Evolutionary conservation across 1,140 invertebrate genomes (phyloP), one percentile per base, ranked within the genome.

Genomic region (Megalopta genalis): DNA sequence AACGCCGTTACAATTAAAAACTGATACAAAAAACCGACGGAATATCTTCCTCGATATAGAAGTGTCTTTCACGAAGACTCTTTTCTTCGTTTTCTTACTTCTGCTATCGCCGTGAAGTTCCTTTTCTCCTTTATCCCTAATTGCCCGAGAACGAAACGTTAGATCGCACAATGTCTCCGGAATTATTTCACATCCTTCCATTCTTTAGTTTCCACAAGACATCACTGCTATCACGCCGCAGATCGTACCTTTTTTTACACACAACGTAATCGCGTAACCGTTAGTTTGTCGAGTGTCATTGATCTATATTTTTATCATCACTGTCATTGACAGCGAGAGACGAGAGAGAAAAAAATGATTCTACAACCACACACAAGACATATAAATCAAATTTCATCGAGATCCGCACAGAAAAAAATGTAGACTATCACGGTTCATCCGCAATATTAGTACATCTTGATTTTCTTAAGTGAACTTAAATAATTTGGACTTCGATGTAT

Each of bases 401-500:
- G 69, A 59, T 65, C 7, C 37, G 27, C 70, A 21, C 0, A 52
- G 37, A n/a, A 21, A 82, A 76, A 8, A 14, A 23, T 16, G 59
- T 54, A 57, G 49, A 62, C 52, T 52, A 77, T 84, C 85, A 79
- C 85, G 85, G 85, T 87, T 87, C 85, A 87, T 87, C 85, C 85
- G 85, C 39, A 75, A 86, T 81, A 70, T 60, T 49, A 21, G 25
- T 52, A 10, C 49, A 63, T 21, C 10, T 18, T 25, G 64, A 49
- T 42, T 25, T 39, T 64, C 7, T 14, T 62, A 25, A 14, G 60
- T 63, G 32, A 25, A 37, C 14, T 4, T 52, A 10, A 1, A 27
- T 32, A 23, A 60, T 70, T 70, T 70, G 46, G 54, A 60, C 68
- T 54, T 27, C 70, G 39, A 12, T n/a, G n/a, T 10, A 39, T 8